Conservation (phyloP, 2,113 vertebrate species). For the Aphyosemion australe region DNA sequence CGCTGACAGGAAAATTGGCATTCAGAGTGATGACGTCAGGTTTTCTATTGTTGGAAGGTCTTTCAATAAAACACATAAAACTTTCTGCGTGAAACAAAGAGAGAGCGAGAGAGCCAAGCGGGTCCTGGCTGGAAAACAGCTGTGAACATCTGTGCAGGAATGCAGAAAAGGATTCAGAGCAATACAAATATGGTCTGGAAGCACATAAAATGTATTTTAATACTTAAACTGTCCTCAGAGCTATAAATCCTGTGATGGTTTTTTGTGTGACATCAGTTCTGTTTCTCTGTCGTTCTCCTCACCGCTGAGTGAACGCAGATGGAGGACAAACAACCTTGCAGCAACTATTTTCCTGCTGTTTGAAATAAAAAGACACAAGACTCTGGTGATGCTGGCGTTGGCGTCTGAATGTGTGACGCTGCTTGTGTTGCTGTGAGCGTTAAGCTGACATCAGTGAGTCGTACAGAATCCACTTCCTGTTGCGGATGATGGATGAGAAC, state of each 20-base stretch:
- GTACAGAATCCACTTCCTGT: not conserved
- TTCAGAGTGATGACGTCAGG: slow-evolving; percentile 19
- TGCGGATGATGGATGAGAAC: not conserved
- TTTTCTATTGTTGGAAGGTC: slow-evolving; percentile 26
- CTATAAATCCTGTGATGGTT: slow-evolving; percentile 6
- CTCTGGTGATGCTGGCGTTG: not conserved
- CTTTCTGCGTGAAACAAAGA: slow-evolving; percentile 15
- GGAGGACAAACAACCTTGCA: slow-evolving; percentile 12
- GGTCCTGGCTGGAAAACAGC: slow-evolving; percentile 10
- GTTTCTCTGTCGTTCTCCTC: too few species aligned
- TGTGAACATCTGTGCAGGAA: slow-evolving; percentile 24
- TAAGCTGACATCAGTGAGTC: too few species aligned
- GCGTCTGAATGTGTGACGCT: not conserved
- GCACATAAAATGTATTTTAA: not conserved
- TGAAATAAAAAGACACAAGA: not conserved
- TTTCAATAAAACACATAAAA: not conserved
- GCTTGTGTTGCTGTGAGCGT: not conserved
- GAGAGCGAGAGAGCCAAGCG: not conserved
- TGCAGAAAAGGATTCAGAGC: not conserved
- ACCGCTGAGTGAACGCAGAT: slow-evolving; percentile 14
- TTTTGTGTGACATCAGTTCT: too few species aligned
- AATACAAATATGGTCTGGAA: not conserved
- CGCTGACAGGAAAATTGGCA: slow-evolving; percentile 15
- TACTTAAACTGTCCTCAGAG: not conserved
- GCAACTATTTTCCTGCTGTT: not conserved